Evolutionary conservation across 2,113 vertebrate species (phyloP), one percentile per base, ranked within the genome.

Genomic region (Sinocyclocheilus anshuiensis): DNA sequence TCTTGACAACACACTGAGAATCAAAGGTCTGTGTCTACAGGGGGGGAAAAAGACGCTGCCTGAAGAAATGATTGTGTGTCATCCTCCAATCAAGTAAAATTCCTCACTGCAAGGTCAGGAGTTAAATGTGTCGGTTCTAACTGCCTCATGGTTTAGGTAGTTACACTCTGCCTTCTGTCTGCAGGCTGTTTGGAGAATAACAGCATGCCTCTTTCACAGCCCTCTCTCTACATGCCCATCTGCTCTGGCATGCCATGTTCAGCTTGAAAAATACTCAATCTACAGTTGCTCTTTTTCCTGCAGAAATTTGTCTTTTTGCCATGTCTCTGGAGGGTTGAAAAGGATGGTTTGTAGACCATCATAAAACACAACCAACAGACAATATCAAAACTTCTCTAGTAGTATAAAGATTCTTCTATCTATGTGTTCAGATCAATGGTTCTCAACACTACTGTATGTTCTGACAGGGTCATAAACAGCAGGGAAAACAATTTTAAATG

Each of bases 221-320:
- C 79, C 84, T 65, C 67, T 75, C 84, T 87, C 83, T 83, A 65
- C 87, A 88, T 26, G 76, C 61, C 86, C 90, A 90, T 89, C 88
- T 88, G 89, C 71, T 89, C 89, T 86, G 79, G 82, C 61, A 79
- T 86, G 80, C 82, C 48, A 86, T 36, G 77, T 77, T 84, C 81
- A 67, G 26, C 53, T 71, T 3, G 29, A 80, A 15, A 88, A 69
- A 55, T 24, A 53, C 59, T 11, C 29, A 63, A 45, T 71, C 42
- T 55, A 77, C n/a, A 1, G n/a, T 50, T 74, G 71, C 20, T n/a
- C 71, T 76, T 45, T 16, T 36, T 55, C 5, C 53, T 8, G 3
- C 82, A 71, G 24, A 3, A n/a, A 8, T 15, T 33, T 39, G 20
- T 55, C 57, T 59, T 45, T 50, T 26, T 79, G 77, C 77, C 53